Base-by-base conservation (phyloP, 1,140 invertebrate species). In the Bombus sylvicola region DNA sequence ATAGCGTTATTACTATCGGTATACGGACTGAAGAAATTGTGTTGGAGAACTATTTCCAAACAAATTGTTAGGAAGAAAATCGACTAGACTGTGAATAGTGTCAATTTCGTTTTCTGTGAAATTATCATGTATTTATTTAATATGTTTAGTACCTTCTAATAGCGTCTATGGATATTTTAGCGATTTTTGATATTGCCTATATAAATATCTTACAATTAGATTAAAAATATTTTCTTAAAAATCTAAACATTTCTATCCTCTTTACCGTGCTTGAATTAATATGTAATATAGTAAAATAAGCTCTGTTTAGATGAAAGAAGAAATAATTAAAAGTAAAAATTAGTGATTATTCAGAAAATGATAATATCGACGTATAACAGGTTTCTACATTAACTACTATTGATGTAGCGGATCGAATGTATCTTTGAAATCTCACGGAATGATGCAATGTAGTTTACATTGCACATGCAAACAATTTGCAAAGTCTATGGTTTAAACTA, bases 11-110 rank as follows among this genome's bases (percentile, higher is more conserved):
- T 89, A 12, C 8, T 83, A 4, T 47, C 89, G 34, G 78, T 91
- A 31, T 93, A 90, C 64, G 92, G 90, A 66, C 31, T 89, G 3
- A 91, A 87, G 78, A 92, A 91, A 28, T 72, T 92, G 8, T 88
- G 88, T 47, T 90, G 90, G 90, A 83, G 81, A 64, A 81, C 72
- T n/a, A 76, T 90, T 39, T 79, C 72, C n/a, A 85, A 80, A 22
- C 82, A 83, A 39, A 28, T 64, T 57, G 31, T 39, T 18, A 89
- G 87, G 31, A 90, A 87, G 59, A 87, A 91, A 47, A 53, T 80
- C 6, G 43, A 77, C 18, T 91, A 78, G 90, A 91, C 68, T 91
- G 59, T n/a, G 75, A 88, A 72, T 62, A 15, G 64, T 62, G 59
- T 37, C 62, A 22, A 74, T 71, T 31, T 84, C 28, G n/a, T 43